Conservation (phyloP, 1,140 invertebrate genomes). For the Drosophila equinoxialis region DNA sequence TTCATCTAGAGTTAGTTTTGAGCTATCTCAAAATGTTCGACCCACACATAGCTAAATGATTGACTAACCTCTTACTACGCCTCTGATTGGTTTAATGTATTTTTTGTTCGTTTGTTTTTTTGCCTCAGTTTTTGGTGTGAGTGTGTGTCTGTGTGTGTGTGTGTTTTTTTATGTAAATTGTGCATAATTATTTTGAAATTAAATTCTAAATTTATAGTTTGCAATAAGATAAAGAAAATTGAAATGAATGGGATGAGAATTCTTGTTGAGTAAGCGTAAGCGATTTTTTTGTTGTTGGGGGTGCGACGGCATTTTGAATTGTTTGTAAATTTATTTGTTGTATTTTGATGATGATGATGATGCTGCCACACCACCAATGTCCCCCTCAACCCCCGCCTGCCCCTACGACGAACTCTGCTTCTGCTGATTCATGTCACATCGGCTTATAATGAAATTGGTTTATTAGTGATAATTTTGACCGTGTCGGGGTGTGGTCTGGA, state of each 20-base stretch:
- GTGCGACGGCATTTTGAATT: constrained; percentile 33
- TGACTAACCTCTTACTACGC: neutral
- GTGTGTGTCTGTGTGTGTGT: constrained; percentile 24
- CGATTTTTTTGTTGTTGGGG: constrained; percentile 9
- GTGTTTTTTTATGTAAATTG: constrained; percentile 40
- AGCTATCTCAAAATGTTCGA: too few relatives aligned
- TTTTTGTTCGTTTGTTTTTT: constrained; percentile 34
- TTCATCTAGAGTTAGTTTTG: too few relatives aligned
- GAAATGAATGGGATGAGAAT: constrained; percentile 11
- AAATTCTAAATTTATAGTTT: constrained; percentile 76
- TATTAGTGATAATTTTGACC: constrained; percentile 71
- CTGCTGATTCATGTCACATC: constrained; percentile 63
- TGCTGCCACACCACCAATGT: neutral
- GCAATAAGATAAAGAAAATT: constrained; percentile 61
- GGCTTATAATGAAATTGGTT: constrained; percentile 76
- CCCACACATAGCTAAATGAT: too few relatives aligned
- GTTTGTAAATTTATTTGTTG: constrained; percentile 45
- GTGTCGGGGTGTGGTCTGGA: constrained; percentile 46
- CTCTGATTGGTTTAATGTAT: constrained; percentile 14
- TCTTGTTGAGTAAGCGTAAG: constrained; percentile 13
- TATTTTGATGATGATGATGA: constrained; percentile 5
- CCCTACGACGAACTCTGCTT: neutral
- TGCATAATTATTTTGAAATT: constrained; percentile 78
- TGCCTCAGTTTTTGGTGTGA: constrained; percentile 48
- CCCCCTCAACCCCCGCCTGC: neutral